These are phyloP conservation scores for Frankliniella intonsa DNA, from an alignment of 2,888 invertebrate species.

Conservation along the genomic window DNA sequence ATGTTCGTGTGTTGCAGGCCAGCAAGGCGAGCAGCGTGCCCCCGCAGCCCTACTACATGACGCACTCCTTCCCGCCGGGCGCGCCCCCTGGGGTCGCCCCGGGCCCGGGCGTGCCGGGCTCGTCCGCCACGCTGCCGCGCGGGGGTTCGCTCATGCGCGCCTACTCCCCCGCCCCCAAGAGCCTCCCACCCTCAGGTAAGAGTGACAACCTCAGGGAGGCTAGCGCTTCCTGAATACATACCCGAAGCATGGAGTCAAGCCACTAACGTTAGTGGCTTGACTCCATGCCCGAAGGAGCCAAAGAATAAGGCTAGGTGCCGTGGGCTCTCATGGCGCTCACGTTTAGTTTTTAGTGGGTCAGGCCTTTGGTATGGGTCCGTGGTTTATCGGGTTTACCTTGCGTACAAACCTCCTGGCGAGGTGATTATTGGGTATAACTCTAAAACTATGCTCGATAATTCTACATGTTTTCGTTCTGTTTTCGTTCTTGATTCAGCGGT, in stretches of 20 bases:
- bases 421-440: no score
- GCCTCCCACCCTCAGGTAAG: slow-evolving; percentile 36
- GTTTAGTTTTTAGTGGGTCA: no score
- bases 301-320: no score
- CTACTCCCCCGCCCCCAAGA: slow-evolving; percentile 55
- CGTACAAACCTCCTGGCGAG: no score
- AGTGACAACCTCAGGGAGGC: not conserved
- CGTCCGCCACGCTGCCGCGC: slow-evolving; percentile 62
- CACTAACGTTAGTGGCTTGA: no score
- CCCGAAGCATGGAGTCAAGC: no score
- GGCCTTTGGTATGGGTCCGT: no score
- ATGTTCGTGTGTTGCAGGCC: slow-evolving; percentile 47
- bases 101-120: slow-evolving; percentile 44
- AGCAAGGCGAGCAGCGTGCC: slow-evolving; percentile 41
- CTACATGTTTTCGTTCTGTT: not conserved
- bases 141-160: slow-evolving; percentile 60
- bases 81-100: slow-evolving; percentile 41
- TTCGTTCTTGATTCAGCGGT: not conserved
- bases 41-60: slow-evolving; percentile 61
- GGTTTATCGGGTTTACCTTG: no score
- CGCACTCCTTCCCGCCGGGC: slow-evolving; percentile 44
- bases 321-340: no score
- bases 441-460: no score
- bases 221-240: no score
- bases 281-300: no score